These are phyloP conservation scores for Drosophila rufa DNA, from an alignment of 1,140 invertebrate genomes.

Conservation along the genomic window DNA sequence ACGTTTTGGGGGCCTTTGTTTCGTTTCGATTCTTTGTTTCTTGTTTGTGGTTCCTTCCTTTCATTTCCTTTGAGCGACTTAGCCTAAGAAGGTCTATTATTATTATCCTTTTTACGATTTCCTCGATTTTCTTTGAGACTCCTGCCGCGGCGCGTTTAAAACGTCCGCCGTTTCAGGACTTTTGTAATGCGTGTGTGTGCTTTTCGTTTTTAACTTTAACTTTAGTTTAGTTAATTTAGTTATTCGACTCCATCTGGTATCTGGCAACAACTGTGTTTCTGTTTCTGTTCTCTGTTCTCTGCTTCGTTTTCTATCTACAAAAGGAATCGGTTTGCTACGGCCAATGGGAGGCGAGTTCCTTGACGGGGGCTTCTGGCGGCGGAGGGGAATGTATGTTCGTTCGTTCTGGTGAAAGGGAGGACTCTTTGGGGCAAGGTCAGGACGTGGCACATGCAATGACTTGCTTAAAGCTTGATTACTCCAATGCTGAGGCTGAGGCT, in stretches of 20 bases:
- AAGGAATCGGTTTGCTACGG: constrained; percentile 64
- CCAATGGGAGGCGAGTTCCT: constrained; percentile 52
- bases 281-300: constrained; percentile 7
- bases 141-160: constrained; percentile 59
- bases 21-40: constrained; percentile 46
- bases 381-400: constrained; percentile 56
- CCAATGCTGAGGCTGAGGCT: constrained; percentile 17
- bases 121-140: constrained; percentile 71
- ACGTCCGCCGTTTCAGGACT: constrained; percentile 60
- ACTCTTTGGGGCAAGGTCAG: constrained; percentile 4
- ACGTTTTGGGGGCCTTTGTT: constrained; percentile 53
- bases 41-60: constrained; percentile 22
- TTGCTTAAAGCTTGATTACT: constrained; percentile 72
- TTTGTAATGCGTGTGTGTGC: constrained; percentile 47
- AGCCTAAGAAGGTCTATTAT: constrained; percentile 58
- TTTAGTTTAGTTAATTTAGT: constrained; percentile 53
- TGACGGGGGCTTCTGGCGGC: constrained; percentile 27
- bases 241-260: constrained; percentile 26
- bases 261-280: constrained; percentile 15
- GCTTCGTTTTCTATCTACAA: constrained; percentile 76
- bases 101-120: constrained; percentile 64
- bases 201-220: constrained; percentile 29
- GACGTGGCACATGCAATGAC: constrained; percentile 77
- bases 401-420: background rate
- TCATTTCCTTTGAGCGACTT: constrained; percentile 68